Conservation (phyloP, 2,113 vertebrate genomes). For the Ophiodon elongatus region DNA sequence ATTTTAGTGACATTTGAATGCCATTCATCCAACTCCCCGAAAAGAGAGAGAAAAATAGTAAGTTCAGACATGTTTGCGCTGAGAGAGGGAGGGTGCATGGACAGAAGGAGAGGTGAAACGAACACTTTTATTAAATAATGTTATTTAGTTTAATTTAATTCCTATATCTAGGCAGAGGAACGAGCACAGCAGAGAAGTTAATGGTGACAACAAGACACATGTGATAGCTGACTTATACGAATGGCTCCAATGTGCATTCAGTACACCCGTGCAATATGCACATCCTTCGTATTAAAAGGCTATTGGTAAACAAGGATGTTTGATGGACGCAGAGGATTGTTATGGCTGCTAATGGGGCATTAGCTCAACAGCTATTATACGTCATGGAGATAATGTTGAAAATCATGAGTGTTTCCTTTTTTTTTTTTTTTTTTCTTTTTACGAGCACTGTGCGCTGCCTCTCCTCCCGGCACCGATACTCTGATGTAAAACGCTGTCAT, state of each 20-base stretch:
- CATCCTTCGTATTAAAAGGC: no score
- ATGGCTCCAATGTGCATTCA: background rate
- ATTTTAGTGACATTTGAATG: background rate
- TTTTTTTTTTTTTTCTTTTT: background rate
- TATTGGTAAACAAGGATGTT: background rate
- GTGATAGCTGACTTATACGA: background rate
- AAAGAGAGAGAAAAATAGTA: background rate
- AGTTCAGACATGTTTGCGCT: background rate
- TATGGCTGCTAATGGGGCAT: constrained; percentile 11
- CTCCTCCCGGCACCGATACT: constrained; percentile 6
- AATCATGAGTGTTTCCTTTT: background rate
- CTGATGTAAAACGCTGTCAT: background rate
- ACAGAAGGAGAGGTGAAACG: background rate
- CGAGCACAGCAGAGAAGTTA: background rate
- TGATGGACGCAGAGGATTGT: background rate
- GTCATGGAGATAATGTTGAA: constrained; percentile 14
- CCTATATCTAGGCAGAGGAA: background rate
- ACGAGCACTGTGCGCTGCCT: background rate
- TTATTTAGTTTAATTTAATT: background rate
- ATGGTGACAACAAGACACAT: no score
- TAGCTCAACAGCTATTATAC: constrained; percentile 2
- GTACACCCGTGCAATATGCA: no score
- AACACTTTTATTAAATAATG: background rate
- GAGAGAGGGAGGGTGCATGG: background rate
- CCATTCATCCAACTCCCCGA: background rate